Percentiles rank a stretch among this genome's conserved stretches.
phyloP scores from a whole-genome alignment of 1,140 invertebrate species.

The Panulirus ornatus region DNA sequence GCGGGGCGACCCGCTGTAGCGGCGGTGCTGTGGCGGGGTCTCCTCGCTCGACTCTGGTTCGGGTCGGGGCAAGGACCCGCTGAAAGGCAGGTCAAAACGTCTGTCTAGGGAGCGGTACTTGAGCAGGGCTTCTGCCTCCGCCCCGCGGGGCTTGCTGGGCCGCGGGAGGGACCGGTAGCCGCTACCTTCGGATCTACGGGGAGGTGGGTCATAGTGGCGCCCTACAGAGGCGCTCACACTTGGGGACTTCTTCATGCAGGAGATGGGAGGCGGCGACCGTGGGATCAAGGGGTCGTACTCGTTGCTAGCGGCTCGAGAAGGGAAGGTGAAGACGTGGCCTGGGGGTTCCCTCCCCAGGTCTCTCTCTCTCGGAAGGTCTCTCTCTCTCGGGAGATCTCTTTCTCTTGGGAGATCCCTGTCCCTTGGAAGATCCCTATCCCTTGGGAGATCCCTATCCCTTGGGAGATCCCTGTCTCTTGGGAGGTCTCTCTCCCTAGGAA shows the following conservation, averaged over 20 bases:
- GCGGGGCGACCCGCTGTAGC: slow-evolving; percentile 64
- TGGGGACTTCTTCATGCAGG: slow-evolving; percentile 74
- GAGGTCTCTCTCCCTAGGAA: slow-evolving; percentile 31
- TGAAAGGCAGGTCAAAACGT: slow-evolving; percentile 74
- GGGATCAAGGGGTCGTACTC: slow-evolving; percentile 56
- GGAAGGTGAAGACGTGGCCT: slow-evolving; percentile 56
- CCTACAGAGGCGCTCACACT: slow-evolving; percentile 70
- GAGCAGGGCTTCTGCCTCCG: slow-evolving; percentile 62
- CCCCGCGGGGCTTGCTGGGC: slow-evolving; percentile 60
- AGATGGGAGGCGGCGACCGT: slow-evolving; percentile 50
- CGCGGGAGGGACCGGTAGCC: slow-evolving; percentile 63
- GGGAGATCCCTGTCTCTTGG: slow-evolving; percentile 29
- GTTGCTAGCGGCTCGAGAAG: slow-evolving; percentile 31
- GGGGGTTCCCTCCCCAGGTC: slow-evolving; percentile 26
- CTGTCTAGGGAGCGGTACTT: slow-evolving; percentile 73
- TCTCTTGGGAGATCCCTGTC: slow-evolving; percentile 31
- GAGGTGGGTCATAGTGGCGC: slow-evolving; percentile 58
- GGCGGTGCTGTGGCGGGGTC: slow-evolving; percentile 29
- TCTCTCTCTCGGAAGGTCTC: slow-evolving; percentile 34
- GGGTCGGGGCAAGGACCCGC: slow-evolving; percentile 63
- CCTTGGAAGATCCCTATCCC: neutral
- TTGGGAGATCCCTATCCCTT: slow-evolving; percentile 5
- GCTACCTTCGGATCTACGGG: slow-evolving; percentile 24
- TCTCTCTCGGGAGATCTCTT: slow-evolving; percentile 30
- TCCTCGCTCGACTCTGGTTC: slow-evolving; percentile 54